A percentile compares a stretch with the other conserved stretches of the same genome.
Conservation (phyloP, 1,140 invertebrate genomes). For the Chironomus striatipennis region DNA sequence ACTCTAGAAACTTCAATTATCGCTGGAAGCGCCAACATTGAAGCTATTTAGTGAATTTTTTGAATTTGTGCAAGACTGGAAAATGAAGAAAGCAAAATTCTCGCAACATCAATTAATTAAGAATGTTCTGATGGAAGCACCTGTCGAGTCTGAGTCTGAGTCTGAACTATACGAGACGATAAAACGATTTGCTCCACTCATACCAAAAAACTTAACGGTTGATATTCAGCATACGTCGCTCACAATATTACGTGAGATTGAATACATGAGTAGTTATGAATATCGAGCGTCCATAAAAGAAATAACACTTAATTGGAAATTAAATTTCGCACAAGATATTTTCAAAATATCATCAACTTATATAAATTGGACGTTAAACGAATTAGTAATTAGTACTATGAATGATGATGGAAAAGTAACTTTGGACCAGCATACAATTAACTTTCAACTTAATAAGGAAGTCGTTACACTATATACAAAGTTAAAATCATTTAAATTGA, state of each 20-base stretch:
- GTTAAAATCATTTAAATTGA: slow-evolving; percentile 56
- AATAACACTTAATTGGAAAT: not conserved
- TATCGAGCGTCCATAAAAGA: not conserved
- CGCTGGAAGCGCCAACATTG: slow-evolving; percentile 57
- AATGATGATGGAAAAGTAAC: slow-evolving; percentile 55
- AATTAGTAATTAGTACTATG: slow-evolving; percentile 48
- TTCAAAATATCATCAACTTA: slow-evolving; percentile 44
- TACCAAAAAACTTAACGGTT: slow-evolving; percentile 67
- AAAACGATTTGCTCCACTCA: slow-evolving; percentile 53
- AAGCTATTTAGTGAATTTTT: slow-evolving; percentile 57
- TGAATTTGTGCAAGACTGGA: slow-evolving; percentile 45
- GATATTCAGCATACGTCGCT: slow-evolving; percentile 60
- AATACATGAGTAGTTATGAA: slow-evolving; percentile 29
- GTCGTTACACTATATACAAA: slow-evolving; percentile 56
- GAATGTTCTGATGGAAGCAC: slow-evolving; percentile 21
- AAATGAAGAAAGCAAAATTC: slow-evolving; percentile 35
- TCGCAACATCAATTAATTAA: slow-evolving; percentile 27
- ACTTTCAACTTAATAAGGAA: slow-evolving; percentile 56
- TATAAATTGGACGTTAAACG: slow-evolving; percentile 27
- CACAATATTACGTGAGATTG: slow-evolving; percentile 54
- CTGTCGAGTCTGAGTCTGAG: slow-evolving; percentile 11
- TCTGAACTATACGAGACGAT: slow-evolving; percentile 39
- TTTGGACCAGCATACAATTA: slow-evolving; percentile 56
- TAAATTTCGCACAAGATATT: slow-evolving; percentile 41
- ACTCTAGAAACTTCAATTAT: slow-evolving; percentile 59